Evolutionary conservation across 2,113 vertebrate species (phyloP).

Genomic region (Megatriorchis doriae): DNA sequence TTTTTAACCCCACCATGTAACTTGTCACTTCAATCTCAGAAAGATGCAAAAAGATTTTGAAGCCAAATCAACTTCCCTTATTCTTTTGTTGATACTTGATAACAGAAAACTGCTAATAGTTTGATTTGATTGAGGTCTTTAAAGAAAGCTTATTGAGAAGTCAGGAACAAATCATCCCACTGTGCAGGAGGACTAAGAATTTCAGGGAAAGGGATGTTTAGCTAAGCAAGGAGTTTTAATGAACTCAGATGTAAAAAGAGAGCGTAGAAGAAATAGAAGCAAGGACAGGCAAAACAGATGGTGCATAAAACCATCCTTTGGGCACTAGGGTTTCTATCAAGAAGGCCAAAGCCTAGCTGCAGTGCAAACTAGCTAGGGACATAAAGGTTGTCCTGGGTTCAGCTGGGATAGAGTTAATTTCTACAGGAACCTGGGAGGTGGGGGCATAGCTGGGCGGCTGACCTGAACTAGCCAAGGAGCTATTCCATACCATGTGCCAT

Average conservation of each 20-base stretch:
- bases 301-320: neutral
- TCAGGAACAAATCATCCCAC: neutral
- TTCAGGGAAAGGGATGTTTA: neutral
- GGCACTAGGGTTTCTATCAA: neutral
- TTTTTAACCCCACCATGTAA: neutral
- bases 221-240: neutral
- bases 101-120: neutral
- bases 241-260: neutral
- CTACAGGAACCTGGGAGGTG: too few relatives aligned
- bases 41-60: neutral
- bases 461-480: too few relatives aligned
- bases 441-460: too few relatives aligned
- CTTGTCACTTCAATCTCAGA: neutral
- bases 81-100: neutral
- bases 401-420: too few relatives aligned
- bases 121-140: neutral
- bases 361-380: neutral
- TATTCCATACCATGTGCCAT: too few relatives aligned
- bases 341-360: neutral
- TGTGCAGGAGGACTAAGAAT: neutral
- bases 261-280: neutral
- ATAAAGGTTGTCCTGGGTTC: neutral
- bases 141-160: neutral
- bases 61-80: neutral
- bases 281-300: neutral